phyloP scores from a whole-genome alignment of 2,888 invertebrate species.

The Scaptomyza flava region DNA sequence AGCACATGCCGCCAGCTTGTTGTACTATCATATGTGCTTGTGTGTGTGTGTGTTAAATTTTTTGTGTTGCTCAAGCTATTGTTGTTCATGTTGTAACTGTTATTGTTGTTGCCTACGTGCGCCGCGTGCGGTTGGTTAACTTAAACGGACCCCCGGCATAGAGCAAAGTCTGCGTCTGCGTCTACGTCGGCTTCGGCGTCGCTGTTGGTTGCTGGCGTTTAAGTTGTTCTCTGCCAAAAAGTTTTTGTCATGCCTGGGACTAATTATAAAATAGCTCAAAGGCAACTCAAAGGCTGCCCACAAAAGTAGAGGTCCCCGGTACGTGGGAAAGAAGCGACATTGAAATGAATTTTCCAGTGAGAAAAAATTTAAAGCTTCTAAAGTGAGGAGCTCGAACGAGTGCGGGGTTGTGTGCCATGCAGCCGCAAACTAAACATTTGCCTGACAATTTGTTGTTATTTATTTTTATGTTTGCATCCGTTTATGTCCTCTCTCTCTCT shows the following conservation, averaged over 20 bases:
- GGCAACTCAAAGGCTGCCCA: conserved; percentile 68
- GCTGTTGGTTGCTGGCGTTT: conserved; percentile 46
- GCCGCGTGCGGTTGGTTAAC: conserved; percentile 68
- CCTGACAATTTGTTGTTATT: conserved; percentile 79
- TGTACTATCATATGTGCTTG: conserved; percentile 6
- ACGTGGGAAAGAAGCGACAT: conserved; percentile 17
- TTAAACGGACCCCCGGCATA: conserved; percentile 56
- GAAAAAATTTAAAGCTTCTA: conserved; percentile 14
- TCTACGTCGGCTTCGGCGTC: background rate
- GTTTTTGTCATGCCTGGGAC: conserved; percentile 78
- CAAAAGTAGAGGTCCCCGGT: conserved; percentile 25
- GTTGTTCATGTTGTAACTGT: conserved; percentile 27
- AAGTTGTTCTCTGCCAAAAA: conserved; percentile 76
- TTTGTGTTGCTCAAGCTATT: conserved; percentile 3
- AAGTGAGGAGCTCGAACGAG: conserved; percentile 1
- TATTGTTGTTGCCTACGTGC: conserved; percentile 46
- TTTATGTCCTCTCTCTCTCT: conserved; percentile 7
- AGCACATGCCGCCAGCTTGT: conserved; percentile 22
- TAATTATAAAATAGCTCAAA: conserved; percentile 80
- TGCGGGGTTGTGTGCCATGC: conserved; percentile 24
- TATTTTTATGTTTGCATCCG: conserved; percentile 73
- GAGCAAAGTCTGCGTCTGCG: background rate
- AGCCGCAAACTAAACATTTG: conserved; percentile 76
- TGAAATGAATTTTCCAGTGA: conserved; percentile 11
- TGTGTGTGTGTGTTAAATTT: conserved; percentile 16